Conservation (phyloP, 2,113 vertebrate species). For the Pachypanchax playfairii region DNA sequence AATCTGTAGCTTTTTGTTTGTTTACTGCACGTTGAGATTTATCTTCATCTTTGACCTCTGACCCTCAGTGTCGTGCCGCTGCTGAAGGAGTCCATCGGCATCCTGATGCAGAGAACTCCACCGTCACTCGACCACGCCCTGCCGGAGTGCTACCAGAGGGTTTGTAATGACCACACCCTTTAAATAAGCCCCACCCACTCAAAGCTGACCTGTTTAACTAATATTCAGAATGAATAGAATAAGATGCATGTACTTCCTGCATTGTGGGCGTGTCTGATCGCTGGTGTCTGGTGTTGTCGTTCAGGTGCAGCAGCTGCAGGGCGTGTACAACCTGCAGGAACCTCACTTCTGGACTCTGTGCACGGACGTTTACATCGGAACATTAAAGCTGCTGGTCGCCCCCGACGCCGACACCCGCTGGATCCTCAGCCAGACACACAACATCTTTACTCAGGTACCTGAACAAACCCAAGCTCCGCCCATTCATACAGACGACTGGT, state of each 20-base stretch:
- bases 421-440: slow-evolving; percentile 97
- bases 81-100: slow-evolving; percentile 92
- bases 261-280: background rate
- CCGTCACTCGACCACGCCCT: slow-evolving; percentile 86
- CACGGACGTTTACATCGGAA: slow-evolving; percentile 94
- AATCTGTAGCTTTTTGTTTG: too few species aligned
- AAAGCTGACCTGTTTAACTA: background rate
- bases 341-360: slow-evolving; percentile 99
- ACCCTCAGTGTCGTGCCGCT: slow-evolving; percentile 91
- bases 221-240: too few species aligned
- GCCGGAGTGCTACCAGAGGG: slow-evolving; percentile 96
- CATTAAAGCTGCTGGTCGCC: slow-evolving; percentile 91
- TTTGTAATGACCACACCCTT: slow-evolving; percentile 73
- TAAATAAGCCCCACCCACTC: background rate
- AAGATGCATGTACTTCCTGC: background rate
- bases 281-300: slow-evolving; percentile 49
- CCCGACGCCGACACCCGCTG: slow-evolving; percentile 94
- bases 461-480: background rate
- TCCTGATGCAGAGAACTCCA: slow-evolving; percentile 97
- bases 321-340: slow-evolving; percentile 96
- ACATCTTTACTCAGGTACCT: slow-evolving; percentile 96
- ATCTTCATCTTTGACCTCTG: slow-evolving; percentile 19
- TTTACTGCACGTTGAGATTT: background rate
- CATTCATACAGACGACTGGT: too few species aligned
- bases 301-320: slow-evolving; percentile 96